Conservation (phyloP, 2,888 invertebrate genomes). For the Dasysyrphus albostriatus region DNA sequence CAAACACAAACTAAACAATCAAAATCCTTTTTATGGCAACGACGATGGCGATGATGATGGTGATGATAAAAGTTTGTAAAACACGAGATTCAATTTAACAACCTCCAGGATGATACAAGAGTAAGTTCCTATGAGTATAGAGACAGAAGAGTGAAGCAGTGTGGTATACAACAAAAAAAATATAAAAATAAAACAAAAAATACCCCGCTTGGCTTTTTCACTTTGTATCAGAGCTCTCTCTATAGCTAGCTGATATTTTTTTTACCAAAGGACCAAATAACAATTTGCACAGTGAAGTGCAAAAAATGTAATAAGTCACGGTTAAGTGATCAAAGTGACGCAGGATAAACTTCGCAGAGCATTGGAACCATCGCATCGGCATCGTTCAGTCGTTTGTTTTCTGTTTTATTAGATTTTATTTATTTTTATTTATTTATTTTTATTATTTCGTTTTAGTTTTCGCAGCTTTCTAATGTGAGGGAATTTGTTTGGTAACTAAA, state of each 20-base stretch:
- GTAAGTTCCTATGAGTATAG: neutral
- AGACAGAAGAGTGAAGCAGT: neutral
- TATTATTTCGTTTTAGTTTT: slow-evolving; percentile 3
- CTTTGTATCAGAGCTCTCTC: slow-evolving; percentile 18
- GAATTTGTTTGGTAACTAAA: neutral
- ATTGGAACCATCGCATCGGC: slow-evolving; percentile 11
- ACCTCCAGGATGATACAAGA: slow-evolving; percentile 25
- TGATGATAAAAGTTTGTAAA: slow-evolving; percentile 75
- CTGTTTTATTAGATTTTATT: slow-evolving; percentile 23
- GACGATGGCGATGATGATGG: slow-evolving; percentile 56
- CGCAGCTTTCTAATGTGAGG: neutral
- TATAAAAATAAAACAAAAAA: neutral
- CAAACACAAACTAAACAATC: slow-evolving; percentile 64
- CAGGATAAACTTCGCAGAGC: slow-evolving; percentile 60
- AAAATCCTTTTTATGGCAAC: slow-evolving; percentile 69
- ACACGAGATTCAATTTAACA: slow-evolving; percentile 75
- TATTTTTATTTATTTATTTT: slow-evolving; percentile 22
- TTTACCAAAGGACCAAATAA: slow-evolving; percentile 66
- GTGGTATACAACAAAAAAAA: neutral
- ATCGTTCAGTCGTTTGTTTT: slow-evolving; percentile 51
- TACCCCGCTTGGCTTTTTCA: slow-evolving; percentile 30
- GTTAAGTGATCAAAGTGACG: slow-evolving; percentile 75
- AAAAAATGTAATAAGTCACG: slow-evolving; percentile 75
- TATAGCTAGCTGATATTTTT: slow-evolving; percentile 3
- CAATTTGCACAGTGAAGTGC: slow-evolving; percentile 76